phyloP scores from a whole-genome alignment of 92 coral and sea anemone genomes.

The Siderastrea siderea region DNA sequence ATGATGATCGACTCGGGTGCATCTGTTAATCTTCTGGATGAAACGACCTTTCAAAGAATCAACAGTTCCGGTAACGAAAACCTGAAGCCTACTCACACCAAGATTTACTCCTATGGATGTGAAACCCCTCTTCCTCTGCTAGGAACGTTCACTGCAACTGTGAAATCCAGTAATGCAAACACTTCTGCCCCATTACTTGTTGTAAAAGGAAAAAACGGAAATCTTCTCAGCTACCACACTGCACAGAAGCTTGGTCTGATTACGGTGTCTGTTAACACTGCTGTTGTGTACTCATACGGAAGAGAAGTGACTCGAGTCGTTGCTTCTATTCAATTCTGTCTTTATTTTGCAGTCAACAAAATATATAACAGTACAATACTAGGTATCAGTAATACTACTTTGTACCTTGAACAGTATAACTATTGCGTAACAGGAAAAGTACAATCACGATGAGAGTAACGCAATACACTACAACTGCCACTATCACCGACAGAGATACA shows the following conservation, averaged over 20 bases:
- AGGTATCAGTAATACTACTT: too few species aligned
- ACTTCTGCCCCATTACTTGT: slow-evolving; percentile 58
- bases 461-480: too few species aligned
- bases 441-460: too few species aligned
- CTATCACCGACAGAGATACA: background rate
- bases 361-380: too few species aligned
- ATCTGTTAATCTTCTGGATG: slow-evolving; percentile 60
- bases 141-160: slow-evolving; percentile 49
- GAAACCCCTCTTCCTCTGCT: slow-evolving; percentile 64
- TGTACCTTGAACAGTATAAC: too few species aligned
- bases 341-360: too few species aligned
- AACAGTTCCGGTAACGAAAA: slow-evolving; percentile 17
- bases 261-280: slow-evolving; percentile 47
- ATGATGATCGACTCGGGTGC: slow-evolving; percentile 68
- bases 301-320: too few species aligned
- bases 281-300: too few species aligned
- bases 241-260: slow-evolving; percentile 65
- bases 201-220: slow-evolving; percentile 65
- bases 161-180: slow-evolving; percentile 53
- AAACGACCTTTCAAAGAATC: slow-evolving; percentile 47
- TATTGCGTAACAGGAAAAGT: too few species aligned
- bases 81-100: slow-evolving; percentile 23
- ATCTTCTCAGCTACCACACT: slow-evolving; percentile 71
- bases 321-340: too few species aligned
- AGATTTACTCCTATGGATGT: slow-evolving; percentile 49